Percentiles rank a stretch among this genome's conserved stretches.
phyloP scores from a whole-genome alignment of 2,888 invertebrate species.

The Perithous albicinctus region DNA sequence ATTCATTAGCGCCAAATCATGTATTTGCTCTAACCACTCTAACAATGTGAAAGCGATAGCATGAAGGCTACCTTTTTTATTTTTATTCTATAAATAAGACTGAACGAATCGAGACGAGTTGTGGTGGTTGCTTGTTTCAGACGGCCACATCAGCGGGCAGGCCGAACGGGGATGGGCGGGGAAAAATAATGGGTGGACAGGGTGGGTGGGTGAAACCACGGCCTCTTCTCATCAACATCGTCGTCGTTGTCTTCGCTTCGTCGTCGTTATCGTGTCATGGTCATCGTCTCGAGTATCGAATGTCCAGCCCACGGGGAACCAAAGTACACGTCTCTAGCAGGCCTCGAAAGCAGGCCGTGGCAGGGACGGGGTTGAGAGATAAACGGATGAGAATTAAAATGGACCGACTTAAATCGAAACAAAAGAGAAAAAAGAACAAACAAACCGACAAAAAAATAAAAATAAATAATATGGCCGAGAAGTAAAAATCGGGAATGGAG shows the following conservation, averaged over 20 bases:
- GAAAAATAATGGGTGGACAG: conserved; percentile 84
- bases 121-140: conserved; percentile 74
- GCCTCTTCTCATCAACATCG: conserved; percentile 84
- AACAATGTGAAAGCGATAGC: not conserved
- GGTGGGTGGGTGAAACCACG: conserved; percentile 86
- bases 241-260: conserved; percentile 81
- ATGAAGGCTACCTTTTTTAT: not conserved
- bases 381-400: conserved; percentile 68
- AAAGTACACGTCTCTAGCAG: conserved; percentile 56
- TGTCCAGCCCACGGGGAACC: conserved; percentile 69
- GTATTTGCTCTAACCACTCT: too few species aligned
- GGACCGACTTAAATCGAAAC: conserved; percentile 65
- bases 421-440: conserved; percentile 50
- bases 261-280: conserved; percentile 74
- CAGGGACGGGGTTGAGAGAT: conserved; percentile 60
- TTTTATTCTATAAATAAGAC: too few species aligned
- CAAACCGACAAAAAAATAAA: conserved; percentile 48
- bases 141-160: conserved; percentile 83
- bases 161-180: conserved; percentile 85
- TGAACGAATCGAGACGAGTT: conserved; percentile 6
- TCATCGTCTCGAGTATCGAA: conserved; percentile 69
- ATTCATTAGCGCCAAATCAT: too few species aligned
- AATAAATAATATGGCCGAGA: conserved; percentile 74
- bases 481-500: conserved; percentile 69
- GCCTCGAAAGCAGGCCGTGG: conserved; percentile 59